Evolutionary conservation across 2,797 vertebrate genomes (phyloP), one percentile per base, ranked within the genome.

Genomic region (Pogoniulus pusillus): DNA sequence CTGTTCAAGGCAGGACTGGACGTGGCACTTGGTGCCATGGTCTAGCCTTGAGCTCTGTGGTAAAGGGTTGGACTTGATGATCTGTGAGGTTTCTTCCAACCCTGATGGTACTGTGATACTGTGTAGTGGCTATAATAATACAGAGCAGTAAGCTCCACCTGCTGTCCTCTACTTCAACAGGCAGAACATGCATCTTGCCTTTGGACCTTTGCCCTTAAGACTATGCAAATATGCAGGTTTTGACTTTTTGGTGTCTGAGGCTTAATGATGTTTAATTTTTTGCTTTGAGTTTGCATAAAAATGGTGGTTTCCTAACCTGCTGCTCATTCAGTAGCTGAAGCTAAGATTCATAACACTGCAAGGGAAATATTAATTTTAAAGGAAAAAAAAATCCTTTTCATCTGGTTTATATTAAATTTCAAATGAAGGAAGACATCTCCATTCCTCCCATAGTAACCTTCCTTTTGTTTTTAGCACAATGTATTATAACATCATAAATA

Each of bases 391-490:
- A 91, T 92, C 91, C 87, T 93, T 93, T 95, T 64, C 51, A 16
- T 94, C 43, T 55, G 85, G 80, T 93, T 95, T 19, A 95, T 93
- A 94, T 95, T 94, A 92, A 94, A 95, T 93, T 84, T 93, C 71
- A 95, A 93, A 92, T 89, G 75, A 95, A 92, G 85, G 74, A 91
- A 91, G 88, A 80, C 72, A 55, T 72, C 55, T 86, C 91, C 82
- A 3, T 69, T 93, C 37, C 22, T 92, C 69, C 75, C 30, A 4
- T 55, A 30, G 34, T 95, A 93, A 89, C 90, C 35, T 91, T 92
- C 78, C 93, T 91, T 95, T 93, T 96, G 90, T 95, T 96, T 96
- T 95, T 95, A 92, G 88, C 95, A 87, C 78, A 74, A 81, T 14
- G 20, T 90, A 77, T 91, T 91, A 86, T 82, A 90, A 91, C 20